Evolutionary conservation across 2,113 vertebrate species (phyloP).

Genomic region (Dicerorhinus sumatrensis): DNA sequence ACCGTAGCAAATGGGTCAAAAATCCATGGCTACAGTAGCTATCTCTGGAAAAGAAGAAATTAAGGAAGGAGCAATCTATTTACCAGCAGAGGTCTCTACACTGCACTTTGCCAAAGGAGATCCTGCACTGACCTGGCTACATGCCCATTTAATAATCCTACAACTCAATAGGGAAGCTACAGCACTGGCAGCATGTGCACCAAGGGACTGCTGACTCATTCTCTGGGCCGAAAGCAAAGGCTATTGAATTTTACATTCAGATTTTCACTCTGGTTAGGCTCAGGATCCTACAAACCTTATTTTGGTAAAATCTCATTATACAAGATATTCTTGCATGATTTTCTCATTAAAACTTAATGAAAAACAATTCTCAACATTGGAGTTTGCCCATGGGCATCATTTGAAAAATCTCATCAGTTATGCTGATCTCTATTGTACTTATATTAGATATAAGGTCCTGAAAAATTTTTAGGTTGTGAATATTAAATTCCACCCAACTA

Average conservation of each 20-base stretch:
- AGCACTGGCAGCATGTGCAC: not conserved
- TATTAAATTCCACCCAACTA: not conserved
- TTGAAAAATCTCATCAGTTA: constrained; percentile 78
- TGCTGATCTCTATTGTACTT: constrained; percentile 59
- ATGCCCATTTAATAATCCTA: constrained; percentile 66
- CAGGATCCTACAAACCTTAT: constrained; percentile 44
- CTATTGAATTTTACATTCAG: constrained; percentile 47
- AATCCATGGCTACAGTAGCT: not conserved
- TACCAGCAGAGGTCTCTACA: not conserved
- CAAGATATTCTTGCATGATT: constrained; percentile 76
- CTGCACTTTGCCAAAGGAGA: not conserved
- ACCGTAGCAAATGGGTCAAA: not conserved
- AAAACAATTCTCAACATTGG: constrained; percentile 54
- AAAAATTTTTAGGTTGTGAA: not conserved
- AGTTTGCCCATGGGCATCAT: constrained; percentile 74
- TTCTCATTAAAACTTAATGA: constrained; percentile 78
- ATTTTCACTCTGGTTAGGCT: constrained; percentile 23
- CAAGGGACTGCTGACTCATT: constrained; percentile 35
- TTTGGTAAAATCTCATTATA: constrained; percentile 71
- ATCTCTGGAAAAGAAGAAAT: constrained; percentile 6
- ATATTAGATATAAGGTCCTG: constrained; percentile 43
- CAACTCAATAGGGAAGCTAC: constrained; percentile 71
- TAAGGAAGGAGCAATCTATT: not conserved
- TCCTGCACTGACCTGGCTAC: constrained; percentile 20
- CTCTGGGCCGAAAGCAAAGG: constrained; percentile 8